Evolutionary conservation across 2,113 vertebrate species (phyloP), one percentile per base, ranked within the genome.

Genomic region (Puffinus mauretanicus): DNA sequence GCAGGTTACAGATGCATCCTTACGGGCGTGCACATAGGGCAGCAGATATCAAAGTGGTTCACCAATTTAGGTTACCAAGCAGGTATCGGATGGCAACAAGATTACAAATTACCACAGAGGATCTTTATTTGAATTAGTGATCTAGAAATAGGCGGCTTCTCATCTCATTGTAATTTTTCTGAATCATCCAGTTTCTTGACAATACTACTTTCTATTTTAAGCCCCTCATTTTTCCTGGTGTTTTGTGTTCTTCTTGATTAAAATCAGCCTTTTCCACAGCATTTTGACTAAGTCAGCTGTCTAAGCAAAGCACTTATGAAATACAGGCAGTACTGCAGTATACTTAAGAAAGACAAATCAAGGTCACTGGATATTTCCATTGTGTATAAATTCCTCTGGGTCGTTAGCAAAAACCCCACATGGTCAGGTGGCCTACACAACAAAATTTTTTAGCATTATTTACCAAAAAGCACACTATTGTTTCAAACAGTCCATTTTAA

Each of bases 201-300:
- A 94, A 97, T 60, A 77, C 46, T 49, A 46, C 46, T 94, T 95
- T 73, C 97, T 94, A 97, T 97, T 97, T 97, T 93, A 87, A 88
- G 87, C 38, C 51, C 29, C 27, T 90, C 62, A 72, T 94, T 95
- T 95, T 90, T 73, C 62, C 78, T 83, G 46, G 57, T 91, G 84
- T 77, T 96, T 86, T 95, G 70, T 90, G 75, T 47, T 73, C 55
- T 47, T 73, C 55, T 91, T 96, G 94, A 96, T 96, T 96, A 93
- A 94, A 94, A 96, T 93, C 95, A 92, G 91, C 91, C 52, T 55
- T 36, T 91, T 94, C 66, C 73, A 96, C 62, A 73, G 71, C 87
- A 22, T 87, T 94, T 93, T 78, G 70, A 77, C 67, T 70, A 73
- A 71, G 64, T 95, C 95, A 97, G 94, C 87, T 92, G 87, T 71